Percentiles rank a stretch among this genome's conserved stretches.
Evolutionary conservation across 2,888 invertebrate species (phyloP).

Genomic region (Nebria salina): DNA sequence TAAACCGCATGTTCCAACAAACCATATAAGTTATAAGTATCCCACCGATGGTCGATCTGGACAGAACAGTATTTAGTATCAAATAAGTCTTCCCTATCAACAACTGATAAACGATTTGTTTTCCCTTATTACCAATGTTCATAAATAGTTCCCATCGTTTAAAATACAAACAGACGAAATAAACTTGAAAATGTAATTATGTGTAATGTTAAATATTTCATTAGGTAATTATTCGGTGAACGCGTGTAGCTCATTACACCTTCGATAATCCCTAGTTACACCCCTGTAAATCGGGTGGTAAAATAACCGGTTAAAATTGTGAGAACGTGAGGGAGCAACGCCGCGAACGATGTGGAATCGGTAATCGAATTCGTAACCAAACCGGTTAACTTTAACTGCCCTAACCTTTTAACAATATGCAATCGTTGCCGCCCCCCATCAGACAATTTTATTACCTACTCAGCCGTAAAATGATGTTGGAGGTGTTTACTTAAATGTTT

Average conservation of each 20-base stretch:
- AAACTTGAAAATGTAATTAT: not conserved
- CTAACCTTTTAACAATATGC: slow-evolving; percentile 46
- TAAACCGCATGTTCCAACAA: not conserved
- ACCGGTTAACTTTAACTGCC: slow-evolving; percentile 44
- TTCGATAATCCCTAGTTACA: slow-evolving; percentile 11
- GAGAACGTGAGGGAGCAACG: not conserved
- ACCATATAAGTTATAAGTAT: not conserved
- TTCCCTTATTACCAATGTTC: too few species aligned
- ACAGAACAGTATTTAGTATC: too few species aligned
- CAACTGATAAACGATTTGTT: too few species aligned
- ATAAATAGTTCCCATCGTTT: too few species aligned
- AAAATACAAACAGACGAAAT: too few species aligned
- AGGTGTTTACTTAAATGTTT: slow-evolving; percentile 44
- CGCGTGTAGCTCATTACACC: not conserved
- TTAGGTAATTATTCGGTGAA: not conserved
- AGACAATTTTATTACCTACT: slow-evolving; percentile 44
- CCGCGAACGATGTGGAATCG: not conserved
- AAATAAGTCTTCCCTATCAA: too few species aligned
- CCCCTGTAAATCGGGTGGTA: not conserved
- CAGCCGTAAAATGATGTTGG: slow-evolving; percentile 39
- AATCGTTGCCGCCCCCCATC: slow-evolving; percentile 37
- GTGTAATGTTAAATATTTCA: not conserved
- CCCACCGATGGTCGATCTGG: too few species aligned
- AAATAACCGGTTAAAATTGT: not conserved
- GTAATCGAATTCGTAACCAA: slow-evolving; percentile 44